Base-by-base conservation (phyloP, 2,888 invertebrate genomes). In the Lepidocyrtoides sp. region DNA sequence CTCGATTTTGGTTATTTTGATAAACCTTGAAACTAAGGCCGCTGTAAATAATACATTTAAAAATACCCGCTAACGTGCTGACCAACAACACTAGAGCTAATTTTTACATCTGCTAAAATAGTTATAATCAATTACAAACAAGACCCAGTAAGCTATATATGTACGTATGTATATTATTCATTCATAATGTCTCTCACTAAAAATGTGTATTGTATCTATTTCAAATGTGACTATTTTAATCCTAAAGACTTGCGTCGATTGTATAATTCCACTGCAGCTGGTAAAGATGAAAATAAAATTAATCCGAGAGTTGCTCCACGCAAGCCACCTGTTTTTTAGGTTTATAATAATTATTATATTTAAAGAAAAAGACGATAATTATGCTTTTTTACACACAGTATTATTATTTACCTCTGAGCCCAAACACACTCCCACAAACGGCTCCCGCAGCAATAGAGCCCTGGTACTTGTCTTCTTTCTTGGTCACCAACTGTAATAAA, bases 371-470 rank as follows among this genome's bases (percentile, higher is more conserved):
- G 7, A 2, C 10, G 10, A 79, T 17, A 17, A 48, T 79, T 12
- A 4, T 8, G n/a, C 14, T 79, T 20, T 79, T 44, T 14, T 2
- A 75, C 41, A 41, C 44, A 36, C 51, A 12, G 26, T 26, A 77
- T 26, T n/a, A 23, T 26, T 41, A 23, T 26, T 72, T 54, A 89
- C 92, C 92, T 72, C 92, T 12, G 14, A 92, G 63, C 3, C 92
- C 92, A 81, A 92, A 92, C 12, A 92, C 66, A 3, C 54, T 48
- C 3, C 92, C 92, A 75, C 87, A 91, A 7, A 92, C 84, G 3
- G 90, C 91, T n/a, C 89, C 92, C 14, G 92, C 89, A 0, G 72
- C 90, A 36, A 91, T 81, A 17, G 92, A 92, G 2, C 92, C 92
- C 29, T 91, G 83, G 75, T 87, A 88, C 29, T 91, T 91, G 12